phyloP scores from a whole-genome alignment of 2,888 invertebrate species.

The Ametastegia equiseti region DNA sequence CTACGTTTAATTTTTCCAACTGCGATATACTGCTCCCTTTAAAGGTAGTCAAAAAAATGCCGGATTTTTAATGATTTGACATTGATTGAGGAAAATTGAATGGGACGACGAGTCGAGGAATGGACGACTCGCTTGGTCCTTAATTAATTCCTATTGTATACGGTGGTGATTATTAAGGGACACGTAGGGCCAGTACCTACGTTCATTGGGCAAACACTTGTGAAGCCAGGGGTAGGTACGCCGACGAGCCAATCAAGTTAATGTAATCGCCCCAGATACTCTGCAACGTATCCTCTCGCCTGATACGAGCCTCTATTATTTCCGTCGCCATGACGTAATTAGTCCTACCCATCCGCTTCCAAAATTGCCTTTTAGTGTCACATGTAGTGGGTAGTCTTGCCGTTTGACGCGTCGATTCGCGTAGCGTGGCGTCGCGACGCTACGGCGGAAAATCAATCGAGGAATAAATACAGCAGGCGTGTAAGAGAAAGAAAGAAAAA shows the following conservation, averaged over 20 bases:
- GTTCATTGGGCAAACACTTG: constrained; percentile 18
- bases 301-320: constrained; percentile 34
- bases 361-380: constrained; percentile 39
- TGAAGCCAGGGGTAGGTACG: background rate
- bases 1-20: no score
- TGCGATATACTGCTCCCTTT: no score
- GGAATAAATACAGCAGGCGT: background rate
- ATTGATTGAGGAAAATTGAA: no score
- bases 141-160: background rate
- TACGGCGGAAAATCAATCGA: constrained; percentile 24
- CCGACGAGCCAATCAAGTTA: constrained; percentile 44
- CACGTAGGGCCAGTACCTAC: no score
- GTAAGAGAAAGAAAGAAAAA: background rate
- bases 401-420: background rate
- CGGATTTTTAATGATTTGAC: no score
- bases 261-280: constrained; percentile 45
- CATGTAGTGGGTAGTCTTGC: constrained; percentile 4
- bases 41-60: no score
- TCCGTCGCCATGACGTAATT: constrained; percentile 33
- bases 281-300: constrained; percentile 27
- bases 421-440: background rate
- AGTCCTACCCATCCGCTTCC: constrained; percentile 35
- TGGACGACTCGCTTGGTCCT: background rate
- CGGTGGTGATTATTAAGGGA: constrained; percentile 10
- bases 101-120: background rate